Evolutionary conservation across 2,888 invertebrate genomes (phyloP), one percentile per base, ranked within the genome.

Genomic region (Rotaria magnacalcarata): DNA sequence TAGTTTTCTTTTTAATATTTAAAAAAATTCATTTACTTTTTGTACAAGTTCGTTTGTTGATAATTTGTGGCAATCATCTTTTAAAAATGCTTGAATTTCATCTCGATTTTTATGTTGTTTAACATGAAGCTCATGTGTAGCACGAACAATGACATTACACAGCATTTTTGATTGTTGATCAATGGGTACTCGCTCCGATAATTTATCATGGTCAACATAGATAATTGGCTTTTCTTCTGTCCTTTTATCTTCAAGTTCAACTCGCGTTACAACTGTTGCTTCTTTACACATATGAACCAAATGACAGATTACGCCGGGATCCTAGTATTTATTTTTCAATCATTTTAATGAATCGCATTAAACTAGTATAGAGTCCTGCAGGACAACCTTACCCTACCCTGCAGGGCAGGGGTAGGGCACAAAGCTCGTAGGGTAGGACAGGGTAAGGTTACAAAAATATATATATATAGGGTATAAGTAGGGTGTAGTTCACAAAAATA

Each of bases 301-400:
- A 80, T 80, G 80, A 80, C 80, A 80, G 7, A 80, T 80, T 21
- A 80, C 47, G n/a, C 80, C 47, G 47, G 80, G 80, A 80, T 80
- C 47, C 80, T 80, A 47, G 24, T 16, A 11, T 52, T 8, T 52
- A 1, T 16, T 52, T 52, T 52, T 52, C 16, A 10, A 41, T 43
- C 7, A 47, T 47, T 6, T 0, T 47, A 21, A 47, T 24, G 14
- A 14, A 47, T 8, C 14, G 2, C 6, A 19, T 43, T 2, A 47
- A 47, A 80, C 4, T 80, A 50, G 50, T n/a, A n/a, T n/a, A n/a
- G n/a, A n/a, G n/a, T n/a, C n/a, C n/a, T n/a, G n/a, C n/a, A n/a
- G n/a, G n/a, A n/a, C n/a, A n/a, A n/a, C n/a, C n/a, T n/a, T n/a
- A n/a, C n/a, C n/a, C n/a, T n/a, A n/a, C n/a, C n/a, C n/a, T n/a